Percentiles rank a stretch among this genome's conserved stretches.
Evolutionary conservation across 2,113 vertebrate species (phyloP).

Genomic region (Sander lucioperca): DNA sequence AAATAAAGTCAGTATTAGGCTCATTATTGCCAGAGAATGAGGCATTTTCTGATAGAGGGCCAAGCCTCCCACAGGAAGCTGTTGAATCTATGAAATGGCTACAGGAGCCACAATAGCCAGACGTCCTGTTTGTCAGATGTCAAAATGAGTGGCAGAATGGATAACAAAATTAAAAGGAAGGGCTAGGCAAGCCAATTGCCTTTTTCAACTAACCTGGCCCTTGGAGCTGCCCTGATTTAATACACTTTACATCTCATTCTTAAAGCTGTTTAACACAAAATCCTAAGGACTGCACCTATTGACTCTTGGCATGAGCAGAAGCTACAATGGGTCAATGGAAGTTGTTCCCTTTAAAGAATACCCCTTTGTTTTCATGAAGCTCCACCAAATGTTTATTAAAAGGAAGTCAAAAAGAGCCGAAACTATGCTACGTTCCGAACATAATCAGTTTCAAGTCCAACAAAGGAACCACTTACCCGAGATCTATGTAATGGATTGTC

Average conservation of each 20-base stretch:
- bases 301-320: constrained; percentile 2
- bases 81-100: constrained; percentile 32
- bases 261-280: constrained; percentile 1
- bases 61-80: constrained; percentile 54
- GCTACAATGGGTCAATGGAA: background rate
- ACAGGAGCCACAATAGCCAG: constrained; percentile 24
- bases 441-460: background rate
- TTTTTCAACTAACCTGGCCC: background rate
- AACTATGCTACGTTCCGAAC: background rate
- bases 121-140: constrained; percentile 38
- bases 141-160: background rate
- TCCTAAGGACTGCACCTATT: background rate
- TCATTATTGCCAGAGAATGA: constrained; percentile 61
- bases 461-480: constrained; percentile 77
- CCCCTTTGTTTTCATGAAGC: constrained; percentile 7
- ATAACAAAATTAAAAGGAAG: constrained; percentile 7
- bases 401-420: background rate
- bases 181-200: background rate
- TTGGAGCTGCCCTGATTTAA: background rate
- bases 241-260: background rate
- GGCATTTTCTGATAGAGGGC: constrained; percentile 36
- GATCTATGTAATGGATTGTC: constrained; percentile 87
- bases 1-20: constrained; percentile 67
- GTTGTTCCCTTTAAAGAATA: background rate
- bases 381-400: constrained; percentile 3